Evolutionary conservation across 2,797 vertebrate species (phyloP).

Genomic region (Dendrocincla fuliginosa): DNA sequence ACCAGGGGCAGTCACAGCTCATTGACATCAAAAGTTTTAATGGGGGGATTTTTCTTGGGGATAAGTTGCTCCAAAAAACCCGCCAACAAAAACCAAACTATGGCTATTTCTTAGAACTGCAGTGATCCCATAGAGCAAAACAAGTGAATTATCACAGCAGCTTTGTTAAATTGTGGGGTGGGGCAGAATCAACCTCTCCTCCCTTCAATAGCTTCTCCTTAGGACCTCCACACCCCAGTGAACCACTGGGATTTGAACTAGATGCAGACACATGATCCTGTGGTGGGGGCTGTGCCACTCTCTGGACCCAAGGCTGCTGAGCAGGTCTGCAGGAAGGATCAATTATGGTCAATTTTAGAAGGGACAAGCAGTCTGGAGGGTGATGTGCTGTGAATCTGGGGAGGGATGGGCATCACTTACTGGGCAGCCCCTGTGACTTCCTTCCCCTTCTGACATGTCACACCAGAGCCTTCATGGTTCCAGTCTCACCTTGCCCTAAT

Average conservation of each 20-base stretch:
- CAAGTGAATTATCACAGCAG: background rate
- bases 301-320: background rate
- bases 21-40: background rate
- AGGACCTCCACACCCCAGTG: background rate
- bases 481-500: background rate
- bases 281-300: background rate
- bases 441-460: background rate
- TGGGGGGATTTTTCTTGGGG: background rate
- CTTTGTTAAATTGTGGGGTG: background rate
- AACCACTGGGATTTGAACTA: background rate
- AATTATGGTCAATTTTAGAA: background rate
- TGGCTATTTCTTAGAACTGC: background rate
- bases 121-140: background rate
- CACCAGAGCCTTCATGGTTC: background rate
- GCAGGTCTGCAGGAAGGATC: background rate
- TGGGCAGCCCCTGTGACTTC: background rate
- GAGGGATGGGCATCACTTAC: background rate
- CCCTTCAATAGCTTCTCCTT: background rate
- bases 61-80: background rate
- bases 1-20: background rate
- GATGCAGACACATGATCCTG: background rate
- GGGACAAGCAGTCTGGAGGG: background rate
- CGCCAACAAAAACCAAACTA: too few species aligned
- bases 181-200: background rate
- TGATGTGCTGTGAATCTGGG: background rate